Evolutionary conservation across 2,888 invertebrate genomes (phyloP).

Genomic region (Cataglyphis rosenhaueri): DNA sequence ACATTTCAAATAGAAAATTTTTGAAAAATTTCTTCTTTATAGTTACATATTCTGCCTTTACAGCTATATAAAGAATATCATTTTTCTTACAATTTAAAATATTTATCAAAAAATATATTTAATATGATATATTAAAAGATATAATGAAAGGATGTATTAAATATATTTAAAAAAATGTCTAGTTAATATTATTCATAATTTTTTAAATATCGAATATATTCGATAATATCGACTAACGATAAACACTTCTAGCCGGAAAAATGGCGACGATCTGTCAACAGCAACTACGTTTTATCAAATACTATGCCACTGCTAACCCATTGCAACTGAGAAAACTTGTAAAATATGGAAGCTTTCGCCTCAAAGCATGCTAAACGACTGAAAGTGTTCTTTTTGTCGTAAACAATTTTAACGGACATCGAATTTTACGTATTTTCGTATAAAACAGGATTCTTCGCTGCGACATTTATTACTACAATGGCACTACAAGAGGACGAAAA

Average conservation of each 20-base stretch:
- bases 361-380: slow-evolving; percentile 61
- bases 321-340: slow-evolving; percentile 52
- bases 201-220: no score
- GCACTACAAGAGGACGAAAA: slow-evolving; percentile 88
- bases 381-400: slow-evolving; percentile 29
- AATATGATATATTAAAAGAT: no score
- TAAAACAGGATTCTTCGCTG: slow-evolving; percentile 46
- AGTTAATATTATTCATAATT: no score
- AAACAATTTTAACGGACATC: slow-evolving; percentile 57
- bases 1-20: no score
- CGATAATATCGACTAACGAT: background rate
- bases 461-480: slow-evolving; percentile 86
- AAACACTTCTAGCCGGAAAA: slow-evolving; percentile 60
- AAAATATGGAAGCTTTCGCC: slow-evolving; percentile 44
- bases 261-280: slow-evolving; percentile 76
- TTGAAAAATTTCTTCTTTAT: no score
- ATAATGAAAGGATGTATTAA: no score
- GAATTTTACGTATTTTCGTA: slow-evolving; percentile 39
- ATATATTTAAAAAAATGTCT: no score
- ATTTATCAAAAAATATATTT: no score
- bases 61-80: no score
- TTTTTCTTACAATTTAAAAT: no score
- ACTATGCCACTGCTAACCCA: slow-evolving; percentile 53
- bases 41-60: no score
- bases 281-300: slow-evolving; percentile 63